Evolutionary conservation across 53 echinoderm and acorn worm genomes (phyloP), one percentile per base, ranked within the genome.

Genomic region (Apostichopus leukothele): DNA sequence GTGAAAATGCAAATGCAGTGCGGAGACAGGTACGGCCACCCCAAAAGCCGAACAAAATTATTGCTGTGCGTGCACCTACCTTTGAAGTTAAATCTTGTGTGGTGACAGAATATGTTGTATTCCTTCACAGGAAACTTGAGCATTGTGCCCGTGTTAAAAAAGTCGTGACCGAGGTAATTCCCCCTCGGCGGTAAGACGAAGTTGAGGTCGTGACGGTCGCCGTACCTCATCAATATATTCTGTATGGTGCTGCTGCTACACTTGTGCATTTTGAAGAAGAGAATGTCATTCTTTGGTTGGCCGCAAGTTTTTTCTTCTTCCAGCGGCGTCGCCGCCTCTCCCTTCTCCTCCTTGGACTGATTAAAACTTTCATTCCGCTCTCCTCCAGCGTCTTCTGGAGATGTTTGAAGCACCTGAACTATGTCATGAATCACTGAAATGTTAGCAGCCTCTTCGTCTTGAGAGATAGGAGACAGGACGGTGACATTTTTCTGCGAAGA

Each of bases 221-320:
- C 98, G 51, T 90, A 97, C 7, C 98, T 90, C 86, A 96, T 95
- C 57, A 96, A 75, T 25, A 96, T 95, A 66, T 96, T 96, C 89
- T 96, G 95, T 59, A 95, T 88, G 9, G 96, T 96, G 88, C 94
- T 96, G 88, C 96, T 96, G 13, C 94, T 87, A 55, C 96, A 96
- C 75, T 96, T 96, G 89, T 96, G 96, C 94, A 96, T 96, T 87
- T 96, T 96, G 54, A 96, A 93, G 84, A 96, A 96, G 27, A 86
- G 92, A 6, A 96, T 90, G 85, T 94, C 86, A 27, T 86, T 85
- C 88, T 75, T 87, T 22, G 75, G 88, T 51, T 21, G 71, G 71
- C 71, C 21, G 18, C 71, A 71, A 0, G 6, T 19, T 7, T 19
- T n/a, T n/a, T 71, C 20, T 6, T 39, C 39, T 39, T 39, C 39